A percentile compares a stretch with the other conserved stretches of the same genome.
phyloP scores from a whole-genome alignment of 2,113 vertebrate species.

The Sturnira hondurensis region DNA sequence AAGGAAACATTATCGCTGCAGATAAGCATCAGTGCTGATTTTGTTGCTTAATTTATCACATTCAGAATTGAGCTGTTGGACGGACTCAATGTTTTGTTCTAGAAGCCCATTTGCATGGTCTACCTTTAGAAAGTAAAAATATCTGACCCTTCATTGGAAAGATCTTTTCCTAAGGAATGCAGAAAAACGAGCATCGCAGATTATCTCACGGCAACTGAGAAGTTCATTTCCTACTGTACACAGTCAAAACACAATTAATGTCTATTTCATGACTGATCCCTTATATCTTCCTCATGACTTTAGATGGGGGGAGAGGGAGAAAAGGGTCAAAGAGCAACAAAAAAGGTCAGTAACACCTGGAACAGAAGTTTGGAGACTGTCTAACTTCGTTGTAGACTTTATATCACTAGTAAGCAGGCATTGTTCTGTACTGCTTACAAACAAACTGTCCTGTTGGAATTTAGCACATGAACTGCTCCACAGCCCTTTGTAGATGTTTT shows the following conservation, averaged over 20 bases:
- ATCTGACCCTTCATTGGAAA: not conserved
- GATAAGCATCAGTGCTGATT: not conserved
- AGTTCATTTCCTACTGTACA: not conserved
- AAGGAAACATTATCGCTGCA: not conserved
- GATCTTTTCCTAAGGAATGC: not conserved
- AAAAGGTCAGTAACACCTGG: not conserved
- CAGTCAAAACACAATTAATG: not conserved
- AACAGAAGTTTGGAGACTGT: not conserved
- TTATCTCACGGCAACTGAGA: not conserved
- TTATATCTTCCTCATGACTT: not conserved
- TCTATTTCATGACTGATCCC: not conserved
- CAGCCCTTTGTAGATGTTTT: not conserved
- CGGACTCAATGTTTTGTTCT: not conserved
- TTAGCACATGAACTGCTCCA: not conserved
- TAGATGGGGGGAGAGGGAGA: not conserved
- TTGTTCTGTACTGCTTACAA: not conserved
- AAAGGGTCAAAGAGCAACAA: not conserved
- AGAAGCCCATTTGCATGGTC: not conserved
- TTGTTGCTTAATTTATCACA: conserved; percentile 24
- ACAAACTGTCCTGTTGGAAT: not conserved
- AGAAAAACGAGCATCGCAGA: not conserved
- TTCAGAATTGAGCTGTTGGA: not conserved
- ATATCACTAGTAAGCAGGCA: not conserved
- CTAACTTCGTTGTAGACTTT: not conserved
- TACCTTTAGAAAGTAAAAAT: not conserved